Conservation (phyloP, 2,113 vertebrate species). For the Numida meleagris region DNA sequence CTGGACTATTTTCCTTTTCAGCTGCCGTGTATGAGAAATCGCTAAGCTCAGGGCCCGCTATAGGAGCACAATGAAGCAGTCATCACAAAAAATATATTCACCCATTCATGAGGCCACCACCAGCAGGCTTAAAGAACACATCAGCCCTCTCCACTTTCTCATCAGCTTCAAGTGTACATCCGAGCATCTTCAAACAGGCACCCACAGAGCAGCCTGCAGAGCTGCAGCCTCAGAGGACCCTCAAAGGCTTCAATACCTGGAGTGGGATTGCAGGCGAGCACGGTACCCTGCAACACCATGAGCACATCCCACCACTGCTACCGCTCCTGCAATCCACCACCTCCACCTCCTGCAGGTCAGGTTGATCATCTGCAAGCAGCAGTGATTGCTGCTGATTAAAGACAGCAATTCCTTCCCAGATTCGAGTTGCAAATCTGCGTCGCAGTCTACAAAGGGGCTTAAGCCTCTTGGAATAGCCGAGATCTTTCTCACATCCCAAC, state of each 20-base stretch:
- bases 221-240: neutral
- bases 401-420: neutral
- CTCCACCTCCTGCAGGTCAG: neutral
- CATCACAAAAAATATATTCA: neutral
- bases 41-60: neutral
- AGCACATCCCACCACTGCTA: neutral
- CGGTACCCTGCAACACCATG: fast-evolving
- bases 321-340: neutral
- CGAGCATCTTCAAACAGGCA: neutral
- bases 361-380: neutral
- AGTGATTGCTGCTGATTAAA: neutral
- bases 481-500: neutral
- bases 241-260: neutral
- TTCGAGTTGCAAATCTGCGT: neutral
- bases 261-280: neutral
- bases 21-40: neutral
- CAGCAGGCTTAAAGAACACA: neutral
- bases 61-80: neutral
- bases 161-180: slow-evolving; percentile 21
- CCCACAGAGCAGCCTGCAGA: neutral
- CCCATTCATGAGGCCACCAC: neutral
- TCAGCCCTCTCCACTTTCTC: neutral
- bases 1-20: slow-evolving; percentile 16
- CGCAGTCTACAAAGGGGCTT: neutral
- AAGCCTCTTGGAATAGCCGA: neutral